Percentiles rank a stretch among this genome's conserved stretches.
These are phyloP conservation scores for Capromys pilorides DNA, from an alignment of 2,797 vertebrate genomes.

Conservation along the genomic window DNA sequence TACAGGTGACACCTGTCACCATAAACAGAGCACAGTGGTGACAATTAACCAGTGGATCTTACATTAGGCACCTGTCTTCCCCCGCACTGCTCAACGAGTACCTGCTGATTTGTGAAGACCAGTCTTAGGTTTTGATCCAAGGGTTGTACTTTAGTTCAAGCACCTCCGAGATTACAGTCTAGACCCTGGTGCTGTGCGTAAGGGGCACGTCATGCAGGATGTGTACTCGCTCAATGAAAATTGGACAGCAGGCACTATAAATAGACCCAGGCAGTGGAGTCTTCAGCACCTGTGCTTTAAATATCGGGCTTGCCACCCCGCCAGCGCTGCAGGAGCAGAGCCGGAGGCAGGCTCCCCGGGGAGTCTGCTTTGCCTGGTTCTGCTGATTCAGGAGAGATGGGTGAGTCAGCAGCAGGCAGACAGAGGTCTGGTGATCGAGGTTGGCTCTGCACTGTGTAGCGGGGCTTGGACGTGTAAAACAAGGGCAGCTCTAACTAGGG, in stretches of 20 bases:
- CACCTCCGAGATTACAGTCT: not conserved
- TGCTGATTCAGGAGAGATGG: slow-evolving; percentile 57
- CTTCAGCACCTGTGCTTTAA: not conserved
- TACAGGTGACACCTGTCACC: not conserved
- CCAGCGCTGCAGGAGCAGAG: slow-evolving; percentile 5
- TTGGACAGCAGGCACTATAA: not conserved
- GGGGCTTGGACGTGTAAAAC: accelerated
- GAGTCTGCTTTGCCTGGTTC: not conserved
- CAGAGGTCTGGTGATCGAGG: not conserved
- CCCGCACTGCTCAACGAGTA: not conserved
- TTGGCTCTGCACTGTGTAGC: not conserved
- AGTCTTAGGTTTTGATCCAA: not conserved
- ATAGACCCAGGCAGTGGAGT: not conserved
- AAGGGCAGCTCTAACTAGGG: not conserved
- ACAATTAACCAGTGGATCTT: not conserved
- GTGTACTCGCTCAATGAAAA: not conserved
- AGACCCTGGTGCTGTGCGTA: not conserved
- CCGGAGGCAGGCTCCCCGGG: not conserved
- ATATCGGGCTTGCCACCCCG: not conserved
- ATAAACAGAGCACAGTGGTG: not conserved
- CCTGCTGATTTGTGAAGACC: not conserved
- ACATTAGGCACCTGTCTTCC: not conserved
- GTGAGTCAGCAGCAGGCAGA: slow-evolving; percentile 37
- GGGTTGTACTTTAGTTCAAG: not conserved
- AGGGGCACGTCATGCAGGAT: not conserved